Evolutionary conservation across 2,113 vertebrate species (phyloP).

Genomic region (Ondatra zibethicus): DNA sequence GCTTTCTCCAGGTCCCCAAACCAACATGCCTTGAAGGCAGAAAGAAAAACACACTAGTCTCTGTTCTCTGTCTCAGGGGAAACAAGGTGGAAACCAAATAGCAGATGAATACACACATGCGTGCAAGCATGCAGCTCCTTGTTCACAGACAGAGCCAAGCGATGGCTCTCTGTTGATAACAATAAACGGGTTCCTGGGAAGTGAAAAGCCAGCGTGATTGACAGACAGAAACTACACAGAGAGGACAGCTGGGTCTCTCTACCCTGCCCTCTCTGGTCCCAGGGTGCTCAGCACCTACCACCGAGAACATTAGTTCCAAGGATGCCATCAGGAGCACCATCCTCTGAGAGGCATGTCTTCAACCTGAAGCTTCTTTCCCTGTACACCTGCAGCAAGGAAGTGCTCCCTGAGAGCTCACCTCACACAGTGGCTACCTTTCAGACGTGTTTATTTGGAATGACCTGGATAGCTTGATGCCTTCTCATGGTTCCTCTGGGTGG

Average conservation of each 20-base stretch:
- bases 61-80: fast-evolving
- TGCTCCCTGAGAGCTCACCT: neutral
- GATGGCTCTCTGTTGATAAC: neutral
- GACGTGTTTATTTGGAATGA: neutral
- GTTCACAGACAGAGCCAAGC: neutral
- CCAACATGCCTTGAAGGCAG: neutral
- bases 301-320: neutral
- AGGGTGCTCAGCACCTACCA: fast-evolving
- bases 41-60: neutral
- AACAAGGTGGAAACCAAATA: neutral
- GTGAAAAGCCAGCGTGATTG: neutral
- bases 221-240: neutral
- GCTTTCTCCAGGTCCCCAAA: neutral
- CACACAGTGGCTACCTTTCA: neutral
- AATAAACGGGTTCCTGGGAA: conserved; percentile 6
- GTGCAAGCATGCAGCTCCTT: neutral
- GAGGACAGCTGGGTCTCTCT: neutral
- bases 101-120: neutral
- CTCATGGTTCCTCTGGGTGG: no score
- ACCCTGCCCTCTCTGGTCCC: no score
- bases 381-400: neutral
- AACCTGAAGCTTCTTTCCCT: neutral
- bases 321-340: neutral
- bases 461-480: neutral
- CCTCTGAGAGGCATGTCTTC: neutral